These are phyloP conservation scores for Andrena dorsata DNA, from an alignment of 2,888 invertebrate species.

Conservation along the genomic window DNA sequence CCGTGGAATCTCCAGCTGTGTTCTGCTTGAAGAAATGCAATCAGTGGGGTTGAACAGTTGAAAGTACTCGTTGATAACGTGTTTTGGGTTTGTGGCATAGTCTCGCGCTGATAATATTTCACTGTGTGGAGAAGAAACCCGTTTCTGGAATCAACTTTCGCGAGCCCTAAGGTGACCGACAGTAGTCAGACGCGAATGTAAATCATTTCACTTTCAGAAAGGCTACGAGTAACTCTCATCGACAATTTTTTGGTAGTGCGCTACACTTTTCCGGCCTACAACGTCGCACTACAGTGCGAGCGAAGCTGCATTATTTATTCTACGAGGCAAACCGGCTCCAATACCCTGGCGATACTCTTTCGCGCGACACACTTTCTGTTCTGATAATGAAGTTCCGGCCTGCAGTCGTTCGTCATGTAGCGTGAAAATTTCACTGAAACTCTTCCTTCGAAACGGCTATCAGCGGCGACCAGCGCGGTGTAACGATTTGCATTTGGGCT, in stretches of 20 bases:
- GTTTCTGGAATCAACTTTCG: too few relatives aligned
- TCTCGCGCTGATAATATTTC: too few relatives aligned
- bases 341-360: conserved; percentile 21
- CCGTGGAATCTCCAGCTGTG: background rate
- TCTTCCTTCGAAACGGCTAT: conserved; percentile 68
- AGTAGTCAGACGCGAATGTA: too few relatives aligned
- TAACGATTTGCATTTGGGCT: conserved; percentile 71
- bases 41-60: background rate
- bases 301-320: conserved; percentile 32
- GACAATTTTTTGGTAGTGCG: too few relatives aligned
- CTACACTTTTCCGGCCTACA: background rate
- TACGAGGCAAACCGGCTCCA: conserved; percentile 20
- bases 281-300: background rate
- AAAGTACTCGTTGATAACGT: too few relatives aligned
- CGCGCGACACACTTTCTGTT: conserved; percentile 1
- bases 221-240: too few relatives aligned
- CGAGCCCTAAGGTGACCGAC: too few relatives aligned
- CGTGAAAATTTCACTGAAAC: conserved; percentile 66
- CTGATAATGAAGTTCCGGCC: conserved; percentile 52
- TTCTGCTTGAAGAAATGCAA: conserved; percentile 5
- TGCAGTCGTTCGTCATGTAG: conserved; percentile 46
- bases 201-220: too few relatives aligned
- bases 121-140: too few relatives aligned
- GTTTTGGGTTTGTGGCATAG: too few relatives aligned
- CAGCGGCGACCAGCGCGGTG: conserved; percentile 53